phyloP scores from a whole-genome alignment of 2,113 vertebrate genomes.

The Puntigrus tetrazona region DNA sequence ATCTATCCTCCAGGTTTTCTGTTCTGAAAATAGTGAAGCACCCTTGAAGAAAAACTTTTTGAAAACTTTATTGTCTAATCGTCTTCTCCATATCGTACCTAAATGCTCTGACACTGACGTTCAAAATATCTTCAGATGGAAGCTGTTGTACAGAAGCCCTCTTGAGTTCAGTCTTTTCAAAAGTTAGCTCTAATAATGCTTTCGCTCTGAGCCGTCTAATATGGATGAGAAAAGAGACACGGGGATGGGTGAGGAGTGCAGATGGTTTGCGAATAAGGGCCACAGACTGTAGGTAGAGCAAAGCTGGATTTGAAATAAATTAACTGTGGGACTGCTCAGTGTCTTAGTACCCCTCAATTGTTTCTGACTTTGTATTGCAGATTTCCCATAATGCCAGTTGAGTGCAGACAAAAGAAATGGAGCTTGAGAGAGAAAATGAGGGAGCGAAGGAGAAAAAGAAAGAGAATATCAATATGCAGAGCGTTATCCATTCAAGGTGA shows the following conservation, averaged over 20 bases:
- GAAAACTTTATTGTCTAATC: slow-evolving; percentile 13
- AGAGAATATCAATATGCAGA: slow-evolving; percentile 43
- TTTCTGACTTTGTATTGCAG: slow-evolving; percentile 42
- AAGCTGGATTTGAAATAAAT: slow-evolving; percentile 44
- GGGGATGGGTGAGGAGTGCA: background rate
- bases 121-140: slow-evolving; percentile 34
- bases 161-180: slow-evolving; percentile 27
- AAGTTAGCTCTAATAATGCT: slow-evolving; percentile 51
- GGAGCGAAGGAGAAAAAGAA: background rate
- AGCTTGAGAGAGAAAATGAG: slow-evolving; percentile 17
- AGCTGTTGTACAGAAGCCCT: slow-evolving; percentile 34
- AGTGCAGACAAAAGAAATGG: slow-evolving; percentile 12
- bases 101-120: slow-evolving; percentile 1
- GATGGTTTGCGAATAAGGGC: slow-evolving; percentile 7
- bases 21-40: background rate
- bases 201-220: slow-evolving; percentile 23
- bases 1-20: slow-evolving; percentile 10
- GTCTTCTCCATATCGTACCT: slow-evolving; percentile 16
- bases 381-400: slow-evolving; percentile 42
- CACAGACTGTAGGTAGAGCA: slow-evolving; percentile 18
- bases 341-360: slow-evolving; percentile 30
- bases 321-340: slow-evolving; percentile 27
- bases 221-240: slow-evolving; percentile 13
- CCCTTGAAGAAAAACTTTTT: slow-evolving; percentile 9
- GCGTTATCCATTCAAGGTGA: slow-evolving; percentile 25